Evolutionary conservation across 2,888 invertebrate species (phyloP).

Genomic region (Actias luna): DNA sequence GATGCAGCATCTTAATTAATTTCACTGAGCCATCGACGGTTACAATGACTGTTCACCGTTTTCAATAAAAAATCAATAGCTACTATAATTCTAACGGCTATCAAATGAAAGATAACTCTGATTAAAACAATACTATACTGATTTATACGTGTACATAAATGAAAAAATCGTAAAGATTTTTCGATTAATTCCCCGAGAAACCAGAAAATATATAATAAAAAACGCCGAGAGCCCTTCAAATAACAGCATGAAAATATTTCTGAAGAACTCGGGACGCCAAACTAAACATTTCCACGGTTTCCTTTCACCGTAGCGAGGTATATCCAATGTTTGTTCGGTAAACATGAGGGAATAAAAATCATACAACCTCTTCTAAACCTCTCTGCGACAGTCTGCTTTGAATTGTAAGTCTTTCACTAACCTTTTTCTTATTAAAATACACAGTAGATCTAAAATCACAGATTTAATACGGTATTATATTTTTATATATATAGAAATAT

Average conservation of each 20-base stretch:
- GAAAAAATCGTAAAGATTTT: not conserved
- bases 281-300: conserved; percentile 21
- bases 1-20: too few species aligned
- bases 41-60: not conserved
- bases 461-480: not conserved
- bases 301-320: conserved; percentile 21
- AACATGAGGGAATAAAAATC: conserved; percentile 34
- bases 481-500: not conserved
- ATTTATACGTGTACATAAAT: not conserved
- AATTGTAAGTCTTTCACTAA: not conserved
- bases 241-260: conserved; percentile 5
- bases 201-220: not conserved
- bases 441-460: not conserved
- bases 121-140: not conserved
- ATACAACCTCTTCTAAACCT: conserved; percentile 24
- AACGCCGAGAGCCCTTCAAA: not conserved
- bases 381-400: conserved; percentile 13
- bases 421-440: not conserved
- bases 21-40: not conserved
- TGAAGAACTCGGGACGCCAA: not conserved
- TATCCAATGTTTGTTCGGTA: conserved; percentile 32
- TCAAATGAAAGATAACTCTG: too few species aligned
- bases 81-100: too few species aligned
- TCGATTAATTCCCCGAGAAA: not conserved
- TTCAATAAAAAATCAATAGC: not conserved